Base-by-base conservation (phyloP, 2,888 invertebrate genomes). In the Coelopa pilipes region DNA sequence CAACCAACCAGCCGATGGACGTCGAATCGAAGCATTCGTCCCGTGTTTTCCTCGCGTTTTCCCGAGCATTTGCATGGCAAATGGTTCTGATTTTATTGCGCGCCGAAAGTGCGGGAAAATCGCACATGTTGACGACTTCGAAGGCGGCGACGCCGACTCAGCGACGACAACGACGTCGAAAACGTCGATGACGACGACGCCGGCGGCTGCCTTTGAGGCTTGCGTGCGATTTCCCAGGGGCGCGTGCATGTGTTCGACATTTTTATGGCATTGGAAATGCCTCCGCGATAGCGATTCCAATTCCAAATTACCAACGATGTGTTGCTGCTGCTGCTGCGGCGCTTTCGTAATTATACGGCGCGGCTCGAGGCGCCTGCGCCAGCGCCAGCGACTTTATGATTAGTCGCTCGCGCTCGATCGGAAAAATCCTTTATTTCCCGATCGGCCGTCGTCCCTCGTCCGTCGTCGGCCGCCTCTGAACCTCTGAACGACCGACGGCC, bases 171-270 rank as follows among this genome's bases (percentile, higher is more conserved):
- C 34, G 34, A 34, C 34, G 7, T 13, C 57, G n/a, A 7, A n/a
- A n/a, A 34, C 34, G 34, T 4, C 34, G 34, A 34, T 7, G 34
- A 34, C 34, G 7, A 24, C 57, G n/a, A 7, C 9, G 55, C 0
- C 15, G n/a, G 57, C 57, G 57, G 57, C 57, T 4, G 24, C 57
- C 21, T 57, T 19, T 57, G 57, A 17, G 19, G 11, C 57, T n/a
- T 57, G 57, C 11, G 57, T 57, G 11, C 19, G 19, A 11, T 21
- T 12, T 59, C 57, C 57, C 57, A 59, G 21, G 24, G 57, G 57
- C 57, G 57, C 57, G 57, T 59, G 57, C 57, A 59, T 59, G 24
- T 59, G 57, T 59, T 59, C 21, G 24, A 59, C 10, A 24, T 24
- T 59, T 59, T 59, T 21, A 19, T 59, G 57, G 12, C 19, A 59